Conservation (phyloP, 2,797 vertebrate genomes). For the Dallia pectoralis region DNA sequence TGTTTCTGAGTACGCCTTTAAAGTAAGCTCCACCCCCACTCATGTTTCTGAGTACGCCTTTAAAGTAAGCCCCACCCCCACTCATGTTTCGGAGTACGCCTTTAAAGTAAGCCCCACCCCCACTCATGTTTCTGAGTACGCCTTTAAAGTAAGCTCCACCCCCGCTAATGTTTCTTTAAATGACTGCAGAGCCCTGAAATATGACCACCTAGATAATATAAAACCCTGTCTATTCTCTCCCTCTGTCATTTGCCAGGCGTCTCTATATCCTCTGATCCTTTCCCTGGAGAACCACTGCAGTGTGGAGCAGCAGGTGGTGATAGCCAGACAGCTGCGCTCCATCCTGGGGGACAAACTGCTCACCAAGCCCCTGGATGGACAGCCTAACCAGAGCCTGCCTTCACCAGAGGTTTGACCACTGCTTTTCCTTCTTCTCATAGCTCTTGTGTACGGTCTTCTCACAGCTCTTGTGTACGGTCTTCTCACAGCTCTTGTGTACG, state of each 20-base stretch:
- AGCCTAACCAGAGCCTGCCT: constrained; percentile 68
- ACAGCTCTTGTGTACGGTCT: no score
- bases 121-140: constrained; percentile 76
- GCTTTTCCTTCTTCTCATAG: background rate
- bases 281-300: constrained; percentile 98
- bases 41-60: no score
- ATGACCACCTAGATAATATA: background rate
- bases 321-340: constrained; percentile 83
- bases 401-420: constrained; percentile 84
- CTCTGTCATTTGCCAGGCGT: constrained; percentile 45
- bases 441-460: no score
- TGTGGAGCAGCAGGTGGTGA: constrained; percentile 86
- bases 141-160: constrained; percentile 81
- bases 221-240: background rate
- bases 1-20: constrained; percentile 66
- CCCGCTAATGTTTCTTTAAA: background rate
- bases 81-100: no score
- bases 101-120: constrained; percentile 74
- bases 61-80: constrained; percentile 68
- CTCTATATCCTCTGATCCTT: constrained; percentile 77
- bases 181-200: background rate
- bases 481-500: no score
- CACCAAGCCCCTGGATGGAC: constrained; percentile 66
- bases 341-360: constrained; percentile 90
- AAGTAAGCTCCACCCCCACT: constrained; percentile 64